Conservation (phyloP, 1,140 invertebrate genomes). For the Andrena cerasifolii region DNA sequence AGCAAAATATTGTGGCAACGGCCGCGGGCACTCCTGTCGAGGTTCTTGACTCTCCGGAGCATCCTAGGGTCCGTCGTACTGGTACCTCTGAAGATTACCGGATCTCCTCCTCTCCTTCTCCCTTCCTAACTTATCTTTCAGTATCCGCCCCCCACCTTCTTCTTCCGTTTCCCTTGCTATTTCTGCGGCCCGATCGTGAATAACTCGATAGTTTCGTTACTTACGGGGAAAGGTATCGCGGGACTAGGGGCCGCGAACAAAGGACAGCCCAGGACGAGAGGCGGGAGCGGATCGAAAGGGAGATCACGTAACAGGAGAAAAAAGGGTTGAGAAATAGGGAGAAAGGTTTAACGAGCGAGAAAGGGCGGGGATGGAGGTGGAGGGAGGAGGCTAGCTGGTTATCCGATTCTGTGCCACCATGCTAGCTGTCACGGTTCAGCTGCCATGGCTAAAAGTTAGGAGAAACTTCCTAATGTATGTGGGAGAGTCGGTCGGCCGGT, state of each 20-base stretch:
- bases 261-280: constrained; percentile 34
- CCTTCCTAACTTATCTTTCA: constrained; percentile 52
- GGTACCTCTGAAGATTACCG: constrained; percentile 62
- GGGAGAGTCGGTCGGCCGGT: constrained; percentile 71
- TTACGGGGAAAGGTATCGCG: neutral
- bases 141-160: constrained; percentile 40
- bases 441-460: constrained; percentile 71
- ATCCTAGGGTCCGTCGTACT: constrained; percentile 52
- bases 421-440: constrained; percentile 38
- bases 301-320: constrained; percentile 40
- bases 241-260: constrained; percentile 1
- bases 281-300: constrained; percentile 24
- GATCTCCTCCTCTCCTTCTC: constrained; percentile 26
- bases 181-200: constrained; percentile 43
- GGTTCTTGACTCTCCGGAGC: constrained; percentile 73
- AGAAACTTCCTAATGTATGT: constrained; percentile 78
- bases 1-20: constrained; percentile 80
- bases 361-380: constrained; percentile 7
- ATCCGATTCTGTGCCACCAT: constrained; percentile 68
- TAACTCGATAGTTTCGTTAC: constrained; percentile 60
- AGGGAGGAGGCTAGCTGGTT: constrained; percentile 55
- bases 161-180: constrained; percentile 45
- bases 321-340: constrained; percentile 1
- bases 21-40: constrained; percentile 72
- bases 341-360: constrained; percentile 23